These are phyloP conservation scores for Temnothorax ravouxi DNA, from an alignment of 2,888 invertebrate species.

Conservation along the genomic window DNA sequence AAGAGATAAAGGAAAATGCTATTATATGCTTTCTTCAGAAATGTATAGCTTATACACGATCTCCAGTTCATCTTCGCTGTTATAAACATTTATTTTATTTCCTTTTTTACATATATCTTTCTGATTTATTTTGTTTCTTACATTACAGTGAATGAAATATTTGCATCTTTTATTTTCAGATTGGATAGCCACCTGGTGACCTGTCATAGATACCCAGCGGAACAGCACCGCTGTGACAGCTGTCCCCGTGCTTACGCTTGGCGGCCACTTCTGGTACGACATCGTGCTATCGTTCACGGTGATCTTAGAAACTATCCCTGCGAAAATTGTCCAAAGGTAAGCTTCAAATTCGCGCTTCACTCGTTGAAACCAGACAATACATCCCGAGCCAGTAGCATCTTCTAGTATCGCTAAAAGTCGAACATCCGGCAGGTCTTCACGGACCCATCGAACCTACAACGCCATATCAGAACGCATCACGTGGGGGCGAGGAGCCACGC, in stretches of 20 bases:
- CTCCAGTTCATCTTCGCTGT: background rate
- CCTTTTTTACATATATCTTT: background rate
- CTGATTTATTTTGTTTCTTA: background rate
- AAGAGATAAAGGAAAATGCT: background rate
- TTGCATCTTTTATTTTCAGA: conserved; percentile 87
- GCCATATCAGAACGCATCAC: conserved; percentile 98
- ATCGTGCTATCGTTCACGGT: conserved; percentile 93
- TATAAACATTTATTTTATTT: background rate
- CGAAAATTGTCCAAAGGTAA: conserved; percentile 96
- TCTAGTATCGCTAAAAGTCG: conserved; percentile 84
- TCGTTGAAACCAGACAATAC: conserved; percentile 54
- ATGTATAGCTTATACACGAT: background rate
- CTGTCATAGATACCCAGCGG: conserved; percentile 92
- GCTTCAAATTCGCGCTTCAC: conserved; percentile 64
- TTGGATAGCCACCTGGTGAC: conserved; percentile 94
- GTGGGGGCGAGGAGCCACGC: conserved; percentile 98
- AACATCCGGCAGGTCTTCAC: conserved; percentile 94
- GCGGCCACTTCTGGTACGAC: conserved; percentile 93
- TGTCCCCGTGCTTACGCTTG: conserved; percentile 95
- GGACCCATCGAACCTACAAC: conserved; percentile 98
- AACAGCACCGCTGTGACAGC: conserved; percentile 93
- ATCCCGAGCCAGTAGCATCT: conserved; percentile 69
- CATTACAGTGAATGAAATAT: background rate
- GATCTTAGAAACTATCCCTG: conserved; percentile 95
- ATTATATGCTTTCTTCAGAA: background rate